A percentile compares a stretch with the other conserved stretches of the same genome.
Conservation (phyloP, 2,797 vertebrate species). For the Enteromius treurensis region DNA sequence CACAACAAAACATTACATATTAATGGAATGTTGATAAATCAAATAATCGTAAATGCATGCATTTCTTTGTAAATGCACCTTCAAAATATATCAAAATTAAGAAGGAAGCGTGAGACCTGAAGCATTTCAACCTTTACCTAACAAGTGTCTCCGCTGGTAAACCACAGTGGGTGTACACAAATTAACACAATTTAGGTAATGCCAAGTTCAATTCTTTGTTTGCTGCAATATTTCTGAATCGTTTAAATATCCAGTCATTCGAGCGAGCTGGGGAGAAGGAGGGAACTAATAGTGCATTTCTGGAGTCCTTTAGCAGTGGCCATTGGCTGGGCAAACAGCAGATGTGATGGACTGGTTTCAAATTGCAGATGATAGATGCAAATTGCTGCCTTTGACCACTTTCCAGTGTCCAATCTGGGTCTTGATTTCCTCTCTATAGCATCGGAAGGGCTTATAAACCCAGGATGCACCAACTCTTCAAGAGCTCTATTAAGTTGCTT, state of each 20-base stretch:
- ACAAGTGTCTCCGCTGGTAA: slow-evolving; percentile 59
- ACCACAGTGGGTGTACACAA: slow-evolving; percentile 68
- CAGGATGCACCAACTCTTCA: slow-evolving; percentile 37
- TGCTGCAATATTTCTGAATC: slow-evolving; percentile 65
- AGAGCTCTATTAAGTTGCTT: slow-evolving; percentile 38
- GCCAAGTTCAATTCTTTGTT: slow-evolving; percentile 75
- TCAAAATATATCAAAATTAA: neutral
- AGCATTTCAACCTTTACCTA: slow-evolving; percentile 56
- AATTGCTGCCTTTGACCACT: slow-evolving; percentile 70
- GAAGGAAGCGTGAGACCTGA: neutral
- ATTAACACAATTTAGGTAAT: slow-evolving; percentile 74
- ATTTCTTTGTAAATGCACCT: slow-evolving; percentile 5
- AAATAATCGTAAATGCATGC: slow-evolving; percentile 6
- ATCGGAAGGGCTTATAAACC: slow-evolving; percentile 49
- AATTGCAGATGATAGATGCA: slow-evolving; percentile 70
- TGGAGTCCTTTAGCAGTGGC: slow-evolving; percentile 63
- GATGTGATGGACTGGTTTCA: slow-evolving; percentile 67
- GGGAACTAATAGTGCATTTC: slow-evolving; percentile 68
- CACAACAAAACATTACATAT: slow-evolving; percentile 2
- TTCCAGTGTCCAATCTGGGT: slow-evolving; percentile 63
- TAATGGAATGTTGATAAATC: slow-evolving; percentile 13
- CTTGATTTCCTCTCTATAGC: slow-evolving; percentile 61
- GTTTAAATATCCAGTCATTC: slow-evolving; percentile 68
- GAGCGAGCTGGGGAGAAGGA: slow-evolving; percentile 50
- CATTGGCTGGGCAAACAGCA: slow-evolving; percentile 59